A percentile compares a stretch with the other conserved stretches of the same genome.
Conservation (phyloP, 2,797 vertebrate species). For the Sarcoramphus papa region DNA sequence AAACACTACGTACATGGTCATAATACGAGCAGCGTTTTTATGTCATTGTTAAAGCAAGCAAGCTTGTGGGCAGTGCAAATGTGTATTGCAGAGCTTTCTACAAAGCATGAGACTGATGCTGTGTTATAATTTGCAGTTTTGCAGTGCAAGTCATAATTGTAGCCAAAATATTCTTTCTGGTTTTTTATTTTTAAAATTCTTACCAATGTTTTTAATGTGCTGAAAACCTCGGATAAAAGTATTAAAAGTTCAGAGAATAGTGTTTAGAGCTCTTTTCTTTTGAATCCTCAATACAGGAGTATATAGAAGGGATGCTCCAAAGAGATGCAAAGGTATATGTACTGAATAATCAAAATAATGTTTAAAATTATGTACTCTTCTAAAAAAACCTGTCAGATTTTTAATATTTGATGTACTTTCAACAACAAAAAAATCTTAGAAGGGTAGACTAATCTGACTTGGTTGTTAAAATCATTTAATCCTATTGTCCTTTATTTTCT, state of each 20-base stretch:
- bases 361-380: not conserved
- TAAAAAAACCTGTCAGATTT: not conserved
- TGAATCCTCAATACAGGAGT: not conserved
- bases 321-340: not conserved
- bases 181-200: not conserved
- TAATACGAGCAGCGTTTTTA: constrained; percentile 25
- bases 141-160: not conserved
- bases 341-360: not conserved
- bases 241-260: not conserved
- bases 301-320: not conserved
- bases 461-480: not conserved
- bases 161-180: not conserved
- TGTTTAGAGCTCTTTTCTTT: not conserved
- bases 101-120: constrained; percentile 53
- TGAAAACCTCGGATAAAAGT: not conserved
- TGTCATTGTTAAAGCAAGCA: constrained; percentile 36
- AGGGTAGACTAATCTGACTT: not conserved
- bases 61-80: constrained; percentile 48
- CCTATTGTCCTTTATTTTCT: not conserved
- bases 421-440: not conserved
- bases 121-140: constrained; percentile 39
- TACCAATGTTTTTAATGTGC: not conserved
- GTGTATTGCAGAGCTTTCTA: constrained; percentile 48
- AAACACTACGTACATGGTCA: not conserved
- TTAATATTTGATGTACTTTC: not conserved